Evolutionary conservation across 2,113 vertebrate species (phyloP), one percentile per base, ranked within the genome.

Genomic region (Hystrix brachyura): DNA sequence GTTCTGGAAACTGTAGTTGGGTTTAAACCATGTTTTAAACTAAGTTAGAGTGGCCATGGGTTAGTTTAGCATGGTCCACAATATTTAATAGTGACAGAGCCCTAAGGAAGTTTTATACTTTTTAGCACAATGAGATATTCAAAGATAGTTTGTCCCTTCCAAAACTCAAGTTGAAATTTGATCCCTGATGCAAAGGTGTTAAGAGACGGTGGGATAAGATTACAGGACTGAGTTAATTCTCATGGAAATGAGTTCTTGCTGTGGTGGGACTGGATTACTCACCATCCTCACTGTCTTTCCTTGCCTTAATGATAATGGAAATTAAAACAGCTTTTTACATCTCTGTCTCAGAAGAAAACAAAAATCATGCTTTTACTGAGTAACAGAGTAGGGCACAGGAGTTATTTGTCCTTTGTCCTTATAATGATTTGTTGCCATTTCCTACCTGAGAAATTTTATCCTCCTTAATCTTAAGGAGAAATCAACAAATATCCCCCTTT

Each of bases 1-100:
- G 29, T 90, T 93, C 86, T 86, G 64, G 74, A 87, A 95, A 62
- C 43, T 90, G 17, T 71, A 79, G 25, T 96, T 95, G 60, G 48
- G 29, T 67, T 82, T 48, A 87, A 60, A 78, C 43, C 7, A 38
- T 79, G 38, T 84, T 43, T n/a, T 94, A 88, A 82, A 51, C 64
- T 82, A 91, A 91, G 19, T 83, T 74, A 96, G 21, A 18, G 2
- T 84, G 90, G 34, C 43, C 15, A n/a, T 87, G 60, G 29, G 8
- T 95, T 91, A 23, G 8, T 95, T 91, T 94, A 87, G n/a, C 34
- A 46, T 86, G n/a, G 10, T 89, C n/a, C 21, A 90, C 38, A 76
- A 65, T 83, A 62, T 11, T 90, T 23, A 59, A 21, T 72, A 67
- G 3, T 84, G 32, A 80, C 87, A 43, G 53, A 76, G 59, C 55